phyloP scores from a whole-genome alignment of 2,113 vertebrate genomes.

The Phrynocephalus versicolor region DNA sequence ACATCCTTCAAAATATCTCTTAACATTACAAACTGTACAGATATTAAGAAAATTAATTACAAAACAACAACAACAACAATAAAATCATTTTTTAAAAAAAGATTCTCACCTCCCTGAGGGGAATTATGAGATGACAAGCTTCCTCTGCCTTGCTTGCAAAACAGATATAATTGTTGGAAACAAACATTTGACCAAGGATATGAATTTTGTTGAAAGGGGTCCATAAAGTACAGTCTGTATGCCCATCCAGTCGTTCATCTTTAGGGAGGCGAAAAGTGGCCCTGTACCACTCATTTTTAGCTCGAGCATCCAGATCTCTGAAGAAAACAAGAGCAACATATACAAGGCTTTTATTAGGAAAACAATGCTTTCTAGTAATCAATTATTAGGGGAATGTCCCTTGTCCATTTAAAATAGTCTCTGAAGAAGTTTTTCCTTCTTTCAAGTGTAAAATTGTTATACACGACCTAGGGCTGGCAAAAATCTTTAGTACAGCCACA shows the following conservation, averaged over 20 bases:
- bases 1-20: neutral
- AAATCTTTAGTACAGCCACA: neutral
- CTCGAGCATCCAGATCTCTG: conserved; percentile 93
- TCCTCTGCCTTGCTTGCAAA: conserved; percentile 94
- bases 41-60: neutral
- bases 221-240: conserved; percentile 96
- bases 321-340: conserved; percentile 18
- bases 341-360: neutral
- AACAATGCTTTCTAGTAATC: neutral
- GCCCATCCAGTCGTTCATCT: conserved; percentile 93
- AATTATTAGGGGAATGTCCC: neutral
- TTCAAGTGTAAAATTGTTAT: neutral
- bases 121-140: conserved; percentile 93
- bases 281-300: conserved; percentile 93
- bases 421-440: neutral
- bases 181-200: conserved; percentile 93
- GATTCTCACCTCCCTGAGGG: conserved; percentile 88
- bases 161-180: conserved; percentile 98
- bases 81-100: too few relatives aligned
- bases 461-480: neutral
- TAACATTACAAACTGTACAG: neutral
- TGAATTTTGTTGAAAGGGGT: conserved; percentile 95
- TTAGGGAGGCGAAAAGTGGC: conserved; percentile 88
- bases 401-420: neutral
- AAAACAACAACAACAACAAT: too few relatives aligned